Evolutionary conservation across 2,113 vertebrate genomes (phyloP).

Genomic region (Clinocottus analis): DNA sequence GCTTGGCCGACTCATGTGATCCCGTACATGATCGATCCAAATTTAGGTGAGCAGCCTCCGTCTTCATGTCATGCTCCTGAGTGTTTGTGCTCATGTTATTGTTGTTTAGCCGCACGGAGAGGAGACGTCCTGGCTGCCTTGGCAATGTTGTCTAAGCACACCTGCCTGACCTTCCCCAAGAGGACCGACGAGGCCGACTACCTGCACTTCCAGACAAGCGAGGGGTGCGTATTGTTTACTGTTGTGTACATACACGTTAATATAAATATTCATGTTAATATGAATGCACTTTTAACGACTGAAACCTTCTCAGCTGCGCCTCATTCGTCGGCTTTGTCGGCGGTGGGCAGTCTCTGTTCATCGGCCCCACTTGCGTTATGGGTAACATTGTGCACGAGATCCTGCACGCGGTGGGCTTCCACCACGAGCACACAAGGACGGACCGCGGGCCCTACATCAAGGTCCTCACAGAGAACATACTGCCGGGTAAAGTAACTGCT

Average conservation of each 20-base stretch:
- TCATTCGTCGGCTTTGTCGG: constrained; percentile 79
- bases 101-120: constrained; percentile 29
- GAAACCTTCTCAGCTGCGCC: constrained; percentile 80
- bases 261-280: no score
- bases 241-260: no score
- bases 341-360: constrained; percentile 76
- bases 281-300: no score
- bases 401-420: constrained; percentile 85
- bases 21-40: constrained; percentile 57
- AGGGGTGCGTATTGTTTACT: constrained; percentile 35
- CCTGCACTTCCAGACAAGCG: constrained; percentile 32
- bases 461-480: no score
- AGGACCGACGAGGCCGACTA: constrained; percentile 47
- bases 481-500: constrained; percentile 62
- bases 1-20: constrained; percentile 48
- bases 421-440: constrained; percentile 83
- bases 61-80: no score
- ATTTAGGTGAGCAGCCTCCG: constrained; percentile 43
- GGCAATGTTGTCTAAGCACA: constrained; percentile 57
- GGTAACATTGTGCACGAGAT: constrained; percentile 85
- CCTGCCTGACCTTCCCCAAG: constrained; percentile 69
- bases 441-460: constrained; percentile 79
- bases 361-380: constrained; percentile 66
- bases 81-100: background rate
- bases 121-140: constrained; percentile 11